Conservation (phyloP, 2,113 vertebrate genomes). For the Lophura nycthemera region DNA sequence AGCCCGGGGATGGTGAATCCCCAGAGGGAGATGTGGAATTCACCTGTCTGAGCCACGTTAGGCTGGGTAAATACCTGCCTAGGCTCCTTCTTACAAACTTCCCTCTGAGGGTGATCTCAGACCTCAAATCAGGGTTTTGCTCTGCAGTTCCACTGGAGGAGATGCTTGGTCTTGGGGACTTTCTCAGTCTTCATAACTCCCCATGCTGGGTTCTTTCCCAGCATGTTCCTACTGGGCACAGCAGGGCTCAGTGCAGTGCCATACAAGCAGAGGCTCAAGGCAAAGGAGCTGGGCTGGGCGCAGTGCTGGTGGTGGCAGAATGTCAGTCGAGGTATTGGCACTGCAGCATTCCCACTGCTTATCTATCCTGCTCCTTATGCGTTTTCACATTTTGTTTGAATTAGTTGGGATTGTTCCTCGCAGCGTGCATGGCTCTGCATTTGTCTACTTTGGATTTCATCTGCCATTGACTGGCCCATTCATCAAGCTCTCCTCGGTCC, state of each 20-base stretch:
- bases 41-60: neutral
- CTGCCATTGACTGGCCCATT: slow-evolving; percentile 64
- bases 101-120: neutral
- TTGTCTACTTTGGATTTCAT: slow-evolving; percentile 71
- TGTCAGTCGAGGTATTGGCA: neutral
- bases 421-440: slow-evolving; percentile 55
- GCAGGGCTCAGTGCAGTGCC: neutral
- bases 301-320: rapidly evolving
- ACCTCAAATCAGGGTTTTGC: neutral
- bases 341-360: neutral
- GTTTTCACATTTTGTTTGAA: slow-evolving; percentile 68
- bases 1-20: rapidly evolving
- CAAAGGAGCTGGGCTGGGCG: neutral
- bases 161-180: neutral
- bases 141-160: neutral
- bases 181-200: rapidly evolving
- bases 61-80: neutral
- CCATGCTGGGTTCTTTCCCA: neutral
- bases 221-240: neutral
- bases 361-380: slow-evolving; percentile 1
- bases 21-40: rapidly evolving
- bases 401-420: slow-evolving; percentile 57
- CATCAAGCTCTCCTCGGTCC: slow-evolving; percentile 59
- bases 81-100: neutral
- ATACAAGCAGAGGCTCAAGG: neutral